Evolutionary conservation across 2,888 invertebrate species (phyloP), one percentile per base, ranked within the genome.

Genomic region (Callyntrura guangdongensis): DNA sequence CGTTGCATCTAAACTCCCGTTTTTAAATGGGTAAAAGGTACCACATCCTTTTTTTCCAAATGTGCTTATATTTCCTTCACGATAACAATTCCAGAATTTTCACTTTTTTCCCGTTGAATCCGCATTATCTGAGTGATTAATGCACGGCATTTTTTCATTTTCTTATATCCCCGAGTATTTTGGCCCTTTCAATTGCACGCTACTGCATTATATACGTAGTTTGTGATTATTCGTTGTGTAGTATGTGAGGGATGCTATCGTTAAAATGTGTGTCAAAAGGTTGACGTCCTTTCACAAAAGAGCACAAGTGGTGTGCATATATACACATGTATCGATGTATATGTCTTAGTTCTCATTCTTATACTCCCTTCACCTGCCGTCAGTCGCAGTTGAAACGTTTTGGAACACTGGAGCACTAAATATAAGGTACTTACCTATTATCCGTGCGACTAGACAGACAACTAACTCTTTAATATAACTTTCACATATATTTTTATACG

Each of bases 201-300:
- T 25, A 36, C 36, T 4, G 36, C 36, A 36, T 61, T 61, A n/a
- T 56, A 56, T 56, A n/a, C n/a, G 20, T 22, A 36, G 36, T 36
- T 61, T 61, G 59, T 14, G 14, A 27, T n/a, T 12, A 36, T 14
- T 36, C 9, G 8, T 9, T 4, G 36, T 5, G 64, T 25, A 14
- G 12, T 47, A 49, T 11, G 17, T 36, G 22, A 17, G 47, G 20
- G n/a, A 74, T 6, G 22, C 17, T 53, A 27, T 53, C 17, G 59
- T 79, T 27, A 27, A 49, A 81, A 81, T 81, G 49, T 90, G 61
- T 86, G 90, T 64, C 90, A 86, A 79, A 79, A 85, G 90, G 90
- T 90, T 86, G 90, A 53, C 27, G 90, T 61, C 85, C 90, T 3
- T 36, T 82, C 20, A 64, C 22, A 82, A 82, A 45, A 22, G 56